Conservation (phyloP, 2,113 vertebrate genomes). For the Zapus hudsonius region DNA sequence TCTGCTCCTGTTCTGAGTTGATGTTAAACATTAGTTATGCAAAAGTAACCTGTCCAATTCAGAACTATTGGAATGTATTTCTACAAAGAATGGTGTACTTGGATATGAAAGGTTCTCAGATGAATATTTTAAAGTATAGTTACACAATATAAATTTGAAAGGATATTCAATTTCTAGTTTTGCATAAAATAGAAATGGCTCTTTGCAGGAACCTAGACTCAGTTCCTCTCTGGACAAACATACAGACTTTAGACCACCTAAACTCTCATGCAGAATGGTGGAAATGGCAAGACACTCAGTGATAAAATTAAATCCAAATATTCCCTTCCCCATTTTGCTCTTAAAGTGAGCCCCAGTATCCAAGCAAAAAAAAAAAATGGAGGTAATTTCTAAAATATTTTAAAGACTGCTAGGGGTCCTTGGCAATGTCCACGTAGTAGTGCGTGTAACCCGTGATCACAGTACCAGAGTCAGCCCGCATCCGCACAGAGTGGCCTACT, state of each 20-base stretch:
- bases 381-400: neutral
- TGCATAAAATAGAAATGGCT: neutral
- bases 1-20: neutral
- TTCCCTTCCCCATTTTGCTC: neutral
- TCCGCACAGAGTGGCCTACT: neutral
- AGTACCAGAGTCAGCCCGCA: neutral
- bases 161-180: conserved; percentile 25
- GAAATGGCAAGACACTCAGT: neutral
- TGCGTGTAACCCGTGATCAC: neutral
- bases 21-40: neutral
- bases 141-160: conserved; percentile 19
- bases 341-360: neutral
- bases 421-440: neutral
- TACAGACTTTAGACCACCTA: neutral
- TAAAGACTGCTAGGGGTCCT: neutral
- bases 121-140: conserved; percentile 28
- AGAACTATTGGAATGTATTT: neutral
- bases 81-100: conserved; percentile 21
- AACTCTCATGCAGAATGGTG: neutral
- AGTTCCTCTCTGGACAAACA: neutral
- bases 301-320: neutral
- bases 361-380: conserved; percentile 30
- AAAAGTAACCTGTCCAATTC: neutral
- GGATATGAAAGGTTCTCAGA: neutral
- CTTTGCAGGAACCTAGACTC: neutral